Evolutionary conservation across 1,140 invertebrate genomes (phyloP).

Genomic region (Trialeurodes vaporariorum): DNA sequence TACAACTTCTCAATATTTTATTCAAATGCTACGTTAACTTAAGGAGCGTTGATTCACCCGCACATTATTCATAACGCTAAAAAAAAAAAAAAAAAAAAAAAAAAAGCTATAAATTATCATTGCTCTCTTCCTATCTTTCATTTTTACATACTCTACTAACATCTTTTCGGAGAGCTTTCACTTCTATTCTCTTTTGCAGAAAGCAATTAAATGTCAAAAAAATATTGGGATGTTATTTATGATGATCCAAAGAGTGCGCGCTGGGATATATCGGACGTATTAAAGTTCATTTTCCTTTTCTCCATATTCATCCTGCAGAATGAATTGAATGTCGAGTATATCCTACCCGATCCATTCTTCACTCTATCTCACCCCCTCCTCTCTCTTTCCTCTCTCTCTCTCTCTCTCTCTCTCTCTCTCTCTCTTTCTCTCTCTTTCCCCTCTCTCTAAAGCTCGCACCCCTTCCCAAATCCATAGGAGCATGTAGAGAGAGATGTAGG

Average conservation of each 20-base stretch:
- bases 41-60: background rate
- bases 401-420: too few relatives aligned
- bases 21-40: background rate
- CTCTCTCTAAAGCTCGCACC: too few relatives aligned
- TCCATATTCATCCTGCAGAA: background rate
- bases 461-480: too few relatives aligned
- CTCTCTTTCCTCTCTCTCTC: too few relatives aligned
- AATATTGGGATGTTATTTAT: background rate
- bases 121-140: background rate
- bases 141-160: too few relatives aligned
- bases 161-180: too few relatives aligned
- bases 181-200: background rate
- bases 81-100: too few relatives aligned
- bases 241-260: background rate
- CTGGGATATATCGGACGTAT: background rate
- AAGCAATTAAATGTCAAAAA: conserved; percentile 7
- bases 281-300: background rate
- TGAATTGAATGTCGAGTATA: background rate
- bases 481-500: too few relatives aligned
- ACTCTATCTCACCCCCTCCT: too few relatives aligned
- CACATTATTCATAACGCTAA: background rate
- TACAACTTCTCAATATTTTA: background rate
- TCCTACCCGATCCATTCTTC: too few relatives aligned
- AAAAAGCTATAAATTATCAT: background rate
- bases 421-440: too few relatives aligned